Evolutionary conservation across 1,140 invertebrate species (phyloP), one percentile per base, ranked within the genome.

Genomic region (Drosophila grimshawi): DNA sequence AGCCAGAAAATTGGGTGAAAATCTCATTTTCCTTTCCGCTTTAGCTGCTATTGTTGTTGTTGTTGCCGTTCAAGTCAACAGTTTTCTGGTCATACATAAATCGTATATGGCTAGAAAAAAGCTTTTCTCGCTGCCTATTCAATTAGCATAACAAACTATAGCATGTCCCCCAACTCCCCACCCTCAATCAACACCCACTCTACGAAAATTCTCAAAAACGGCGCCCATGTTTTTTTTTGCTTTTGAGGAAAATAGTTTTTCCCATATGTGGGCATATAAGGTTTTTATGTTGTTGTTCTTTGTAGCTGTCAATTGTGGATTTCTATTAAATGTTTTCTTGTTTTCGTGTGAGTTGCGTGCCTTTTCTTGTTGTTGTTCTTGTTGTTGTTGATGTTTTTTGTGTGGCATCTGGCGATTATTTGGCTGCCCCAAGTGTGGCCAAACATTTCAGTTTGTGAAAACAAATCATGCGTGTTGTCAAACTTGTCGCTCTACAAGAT

Each of bases 1-100:
- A 88, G 77, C 85, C 80, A 72, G 74, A 89, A 89, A 88, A 80
- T 88, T 89, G 85, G 83, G 83, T 85, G 86, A 89, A 88, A 89
- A 89, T 67, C 76, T 59, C 27, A 45, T 35, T 73, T 81, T 77
- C 63, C 52, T 52, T 64, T 73, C 35, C 56, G 27, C 30, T 43
- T 49, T 55, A 10, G 11, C 19, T 19, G 19, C 19, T 19, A 19
- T 19, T 32, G 63, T 39, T 33, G 39, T 32, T 43, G 7, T 0
- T 30, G 11, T 37, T 19, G 19, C 11, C 32, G 19, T 30, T 11
- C 46, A 27, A 30, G n/a, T 43, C 68, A 70, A 55, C 69, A 30
- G 46, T 76, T 63, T 64, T 61, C 55, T 59, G 56, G 56, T 59
- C 62, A 66, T 74, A 76, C 78, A 86, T 82, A 79, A 80, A 88